phyloP scores from a whole-genome alignment of 2,888 invertebrate species.

The Athrips mouffetella region DNA sequence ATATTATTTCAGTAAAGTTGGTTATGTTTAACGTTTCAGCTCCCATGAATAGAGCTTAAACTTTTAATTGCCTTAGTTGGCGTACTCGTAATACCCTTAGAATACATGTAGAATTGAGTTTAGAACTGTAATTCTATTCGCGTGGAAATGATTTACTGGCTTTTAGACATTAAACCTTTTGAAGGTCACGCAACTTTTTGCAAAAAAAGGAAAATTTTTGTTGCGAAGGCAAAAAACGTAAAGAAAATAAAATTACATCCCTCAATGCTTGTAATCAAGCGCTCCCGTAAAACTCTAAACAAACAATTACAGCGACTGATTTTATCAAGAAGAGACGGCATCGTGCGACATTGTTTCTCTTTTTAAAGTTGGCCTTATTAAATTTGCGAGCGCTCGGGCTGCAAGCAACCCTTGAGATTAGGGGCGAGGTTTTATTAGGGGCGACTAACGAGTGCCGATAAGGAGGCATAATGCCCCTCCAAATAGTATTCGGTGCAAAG shows the following conservation, averaged over 20 bases:
- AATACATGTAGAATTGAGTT: slow-evolving; percentile 11
- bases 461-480: slow-evolving; percentile 67
- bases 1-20: slow-evolving; percentile 10
- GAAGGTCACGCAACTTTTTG: slow-evolving; percentile 3
- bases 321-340: slow-evolving; percentile 24
- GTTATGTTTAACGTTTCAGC: slow-evolving; percentile 11
- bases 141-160: neutral
- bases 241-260: slow-evolving; percentile 10
- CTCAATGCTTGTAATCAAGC: slow-evolving; percentile 8
- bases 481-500: slow-evolving; percentile 13
- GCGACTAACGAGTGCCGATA: slow-evolving; percentile 74
- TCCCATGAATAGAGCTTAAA: slow-evolving; percentile 12
- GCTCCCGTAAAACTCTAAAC: slow-evolving; percentile 15
- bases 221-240: neutral
- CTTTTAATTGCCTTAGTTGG: slow-evolving; percentile 19
- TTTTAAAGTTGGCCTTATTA: slow-evolving; percentile 73
- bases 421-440: slow-evolving; percentile 73
- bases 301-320: slow-evolving; percentile 25
- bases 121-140: slow-evolving; percentile 11
- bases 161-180: neutral
- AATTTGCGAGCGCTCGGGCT: slow-evolving; percentile 67
- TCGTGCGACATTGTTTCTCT: slow-evolving; percentile 55
- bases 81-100: slow-evolving; percentile 11
- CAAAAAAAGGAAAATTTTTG: neutral
- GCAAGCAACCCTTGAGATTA: slow-evolving; percentile 66